These are phyloP conservation scores for Takifugu flavidus DNA, from an alignment of 2,113 vertebrate species.

Conservation along the genomic window DNA sequence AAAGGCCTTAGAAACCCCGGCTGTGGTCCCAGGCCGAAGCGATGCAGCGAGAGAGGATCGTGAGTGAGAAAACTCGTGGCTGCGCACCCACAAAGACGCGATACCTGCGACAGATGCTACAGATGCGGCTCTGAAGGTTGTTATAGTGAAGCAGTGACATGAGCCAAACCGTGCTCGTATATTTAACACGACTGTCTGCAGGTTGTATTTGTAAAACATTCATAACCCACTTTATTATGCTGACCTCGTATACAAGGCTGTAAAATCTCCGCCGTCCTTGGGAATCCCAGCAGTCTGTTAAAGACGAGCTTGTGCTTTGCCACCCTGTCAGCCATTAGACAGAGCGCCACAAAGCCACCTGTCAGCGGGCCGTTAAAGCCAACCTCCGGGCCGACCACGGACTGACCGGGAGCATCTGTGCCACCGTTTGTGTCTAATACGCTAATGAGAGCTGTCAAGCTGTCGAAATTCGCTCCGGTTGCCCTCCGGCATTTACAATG, in stretches of 20 bases:
- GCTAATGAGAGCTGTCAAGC: slow-evolving; percentile 76
- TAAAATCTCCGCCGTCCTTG: slow-evolving; percentile 50
- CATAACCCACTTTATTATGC: slow-evolving; percentile 13
- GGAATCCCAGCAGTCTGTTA: slow-evolving; percentile 51
- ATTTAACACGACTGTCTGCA: neutral
- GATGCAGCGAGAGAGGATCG: too few relatives aligned
- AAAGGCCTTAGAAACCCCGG: too few relatives aligned
- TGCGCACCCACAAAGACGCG: too few relatives aligned
- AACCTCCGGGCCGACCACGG: slow-evolving; percentile 59
- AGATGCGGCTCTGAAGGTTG: too few relatives aligned
- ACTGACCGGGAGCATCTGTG: slow-evolving; percentile 73
- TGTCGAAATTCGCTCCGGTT: slow-evolving; percentile 59
- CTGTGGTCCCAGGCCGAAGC: too few relatives aligned
- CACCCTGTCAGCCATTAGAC: slow-evolving; percentile 68
- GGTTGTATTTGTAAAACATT: slow-evolving; percentile 20
- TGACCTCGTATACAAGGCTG: slow-evolving; percentile 13
- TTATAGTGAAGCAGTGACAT: too few relatives aligned
- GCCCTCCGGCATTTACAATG: slow-evolving; percentile 65
- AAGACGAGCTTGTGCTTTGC: slow-evolving; percentile 56
- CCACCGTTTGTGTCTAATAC: slow-evolving; percentile 70
- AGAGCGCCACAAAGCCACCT: slow-evolving; percentile 71
- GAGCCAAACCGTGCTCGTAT: too few relatives aligned
- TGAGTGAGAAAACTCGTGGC: too few relatives aligned
- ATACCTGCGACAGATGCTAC: too few relatives aligned
- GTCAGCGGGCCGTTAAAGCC: slow-evolving; percentile 61